Evolutionary conservation across 2,888 invertebrate species (phyloP), one percentile per base, ranked within the genome.

Genomic region (Homarus gammarus): DNA sequence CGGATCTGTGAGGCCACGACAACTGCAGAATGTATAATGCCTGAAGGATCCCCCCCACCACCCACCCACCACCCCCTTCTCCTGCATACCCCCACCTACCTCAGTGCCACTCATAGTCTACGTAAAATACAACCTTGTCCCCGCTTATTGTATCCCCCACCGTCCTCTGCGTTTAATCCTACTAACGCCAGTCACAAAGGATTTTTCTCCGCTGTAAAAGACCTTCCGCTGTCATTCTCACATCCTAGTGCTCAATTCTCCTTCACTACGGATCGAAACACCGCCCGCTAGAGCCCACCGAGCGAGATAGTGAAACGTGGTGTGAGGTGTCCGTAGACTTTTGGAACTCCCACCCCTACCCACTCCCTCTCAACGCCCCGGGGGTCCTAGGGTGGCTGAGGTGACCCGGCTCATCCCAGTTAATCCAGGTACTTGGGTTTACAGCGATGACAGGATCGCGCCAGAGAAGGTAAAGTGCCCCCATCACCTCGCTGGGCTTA

Each of bases 381-480:
- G n/a, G n/a, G n/a, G n/a, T n/a, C n/a, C n/a, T n/a, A n/a, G 40
- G 56, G 38, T 64, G 38, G 38, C 38, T 15, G 78, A 49, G 73
- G 75, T 49, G 75, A 64, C 64, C 44, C 33, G 33, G 40, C 77
- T 85, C 85, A 75, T 85, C 64, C 49, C 64, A 49, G n/a, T 56
- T 85, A 85, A 85, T 85, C 85, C 77, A 38, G 75, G 70, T 85
- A 77, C 85, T 85, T 77, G 75, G 64, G 85, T 85, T 85, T 77
- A 85, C 85, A 85, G 77, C 85, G 61, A 77, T 61, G 85, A 75
- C 64, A 38, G 85, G 85, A 85, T 85, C 77, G 33, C 64, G 33
- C 61, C 40, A 44, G 64, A 36, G 85, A 36, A 38, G 18, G 77
- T 56, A 64, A 77, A 75, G 70, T 77, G 77, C 56, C 61, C 36